Conservation (phyloP, 2,113 vertebrate genomes). For the Lycocorax pyrrhopterus region DNA sequence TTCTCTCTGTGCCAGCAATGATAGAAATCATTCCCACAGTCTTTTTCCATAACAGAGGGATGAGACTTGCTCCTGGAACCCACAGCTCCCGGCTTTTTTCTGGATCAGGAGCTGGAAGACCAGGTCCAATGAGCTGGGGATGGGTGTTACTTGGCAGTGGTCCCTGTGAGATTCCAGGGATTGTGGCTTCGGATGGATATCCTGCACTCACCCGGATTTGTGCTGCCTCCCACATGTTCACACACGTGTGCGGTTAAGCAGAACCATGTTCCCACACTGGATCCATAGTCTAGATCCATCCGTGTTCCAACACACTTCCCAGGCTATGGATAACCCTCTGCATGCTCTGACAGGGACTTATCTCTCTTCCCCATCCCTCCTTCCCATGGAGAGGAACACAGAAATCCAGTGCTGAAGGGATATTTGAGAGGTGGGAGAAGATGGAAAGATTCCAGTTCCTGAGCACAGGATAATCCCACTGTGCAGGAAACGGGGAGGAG, state of each 20-base stretch:
- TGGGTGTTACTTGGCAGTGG: background rate
- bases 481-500: accelerated
- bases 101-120: background rate
- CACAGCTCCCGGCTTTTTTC: background rate
- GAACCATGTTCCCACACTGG: background rate
- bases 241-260: background rate
- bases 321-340: background rate
- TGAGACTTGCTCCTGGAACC: background rate
- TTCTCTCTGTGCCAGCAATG: background rate
- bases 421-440: background rate
- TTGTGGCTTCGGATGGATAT: background rate
- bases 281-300: accelerated
- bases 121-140: background rate
- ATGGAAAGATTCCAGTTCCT: background rate
- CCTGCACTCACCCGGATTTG: background rate
- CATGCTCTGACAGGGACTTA: accelerated
- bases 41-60: background rate
- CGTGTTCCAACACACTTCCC: background rate
- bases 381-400: background rate
- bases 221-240: background rate
- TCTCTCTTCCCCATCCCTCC: too few species aligned
- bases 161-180: background rate
- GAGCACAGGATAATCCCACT: background rate
- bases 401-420: background rate
- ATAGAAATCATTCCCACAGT: background rate